A percentile compares a stretch with the other conserved stretches of the same genome.
phyloP scores from a whole-genome alignment of 2,797 vertebrate species.

The Eulemur coronatus region DNA sequence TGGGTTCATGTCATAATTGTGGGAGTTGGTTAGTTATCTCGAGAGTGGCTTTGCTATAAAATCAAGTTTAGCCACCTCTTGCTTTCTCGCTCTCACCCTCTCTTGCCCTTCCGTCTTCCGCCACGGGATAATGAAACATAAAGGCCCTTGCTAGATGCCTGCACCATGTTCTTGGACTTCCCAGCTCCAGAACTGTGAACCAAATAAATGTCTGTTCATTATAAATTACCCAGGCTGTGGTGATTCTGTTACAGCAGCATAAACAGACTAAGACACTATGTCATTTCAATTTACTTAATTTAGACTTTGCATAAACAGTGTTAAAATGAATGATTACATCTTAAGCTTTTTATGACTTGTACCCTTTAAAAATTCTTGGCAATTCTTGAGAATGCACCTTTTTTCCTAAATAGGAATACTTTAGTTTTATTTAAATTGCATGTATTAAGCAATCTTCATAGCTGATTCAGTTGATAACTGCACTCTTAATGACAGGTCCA shows the following conservation, averaged over 20 bases:
- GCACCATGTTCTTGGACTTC: not conserved
- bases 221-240: not conserved
- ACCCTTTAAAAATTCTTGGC: not conserved
- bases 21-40: not conserved
- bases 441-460: not conserved
- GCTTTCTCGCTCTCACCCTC: not conserved
- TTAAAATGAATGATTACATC: constrained; percentile 16
- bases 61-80: not conserved
- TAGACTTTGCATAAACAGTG: not conserved
- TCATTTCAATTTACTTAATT: not conserved
- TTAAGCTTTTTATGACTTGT: not conserved
- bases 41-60: not conserved
- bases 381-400: not conserved
- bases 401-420: not conserved
- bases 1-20: not conserved
- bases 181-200: not conserved
- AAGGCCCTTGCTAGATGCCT: not conserved
- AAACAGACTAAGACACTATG: not conserved
- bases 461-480: not conserved
- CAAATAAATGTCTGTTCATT: not conserved
- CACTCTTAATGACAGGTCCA: not conserved
- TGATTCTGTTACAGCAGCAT: not conserved
- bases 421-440: not conserved
- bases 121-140: not conserved
- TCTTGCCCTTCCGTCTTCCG: not conserved